Base-by-base conservation (phyloP, 2,888 invertebrate species). In the Diaperis boleti region DNA sequence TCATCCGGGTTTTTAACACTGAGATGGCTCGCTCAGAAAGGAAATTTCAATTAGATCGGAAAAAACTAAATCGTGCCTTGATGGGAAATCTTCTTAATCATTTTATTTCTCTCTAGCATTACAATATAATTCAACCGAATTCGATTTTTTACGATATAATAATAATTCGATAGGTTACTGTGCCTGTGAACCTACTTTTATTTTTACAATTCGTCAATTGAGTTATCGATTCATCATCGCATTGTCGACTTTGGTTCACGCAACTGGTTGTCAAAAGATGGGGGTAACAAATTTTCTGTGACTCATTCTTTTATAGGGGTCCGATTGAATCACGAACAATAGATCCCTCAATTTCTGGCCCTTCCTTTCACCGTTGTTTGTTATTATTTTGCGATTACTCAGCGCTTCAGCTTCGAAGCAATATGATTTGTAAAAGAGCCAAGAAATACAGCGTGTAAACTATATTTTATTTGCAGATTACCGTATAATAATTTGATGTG, bases 261-360 rank as follows among this genome's bases (percentile, higher is more conserved):
- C 47, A 59, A 59, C 59, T 59, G 41, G 59, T 59, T 59, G 49
- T 65, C 42, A 60, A 52, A 64, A 66, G 67, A 69, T 70, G 66
- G 69, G 69, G 69, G 59, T 67, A 65, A 69, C 70, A 68, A 70
- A 70, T 68, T 70, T 68, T 69, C 59, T 20, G 70, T 72, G 72
- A 72, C 60, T 72, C 72, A 72, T 68, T 69, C 69, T 60, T 66
- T 70, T 68, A 64, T 64, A 61, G 66, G 66, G 68, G 69, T 62
- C 68, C 64, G 68, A 72, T 68, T 72, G 64, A 72, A 72, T 70
- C 72, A 68, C 56, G 69, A 69, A 69, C 70, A 69, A 69, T 69
- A 61, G 59, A 47, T 47, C 59, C 65, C 62, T 65, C 65, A 35
- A 52, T 62, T 20, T 41, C 59, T 69, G 68, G 66, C 68, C 68